Conservation (phyloP, 2,888 invertebrate species). For the Platycheirus rosarum region DNA sequence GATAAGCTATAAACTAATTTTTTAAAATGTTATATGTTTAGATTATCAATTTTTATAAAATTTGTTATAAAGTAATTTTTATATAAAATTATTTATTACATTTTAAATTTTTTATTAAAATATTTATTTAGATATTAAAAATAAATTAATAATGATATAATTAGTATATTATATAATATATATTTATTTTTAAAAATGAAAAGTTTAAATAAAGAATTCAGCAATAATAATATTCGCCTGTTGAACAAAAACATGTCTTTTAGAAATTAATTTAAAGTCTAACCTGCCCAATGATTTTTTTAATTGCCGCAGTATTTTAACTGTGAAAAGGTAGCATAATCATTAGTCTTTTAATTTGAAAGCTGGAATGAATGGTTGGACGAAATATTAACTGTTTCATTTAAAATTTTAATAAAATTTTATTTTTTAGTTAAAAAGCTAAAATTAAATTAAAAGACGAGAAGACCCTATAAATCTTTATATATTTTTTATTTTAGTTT, state of each 20-base stretch:
- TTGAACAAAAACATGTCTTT: too few species aligned
- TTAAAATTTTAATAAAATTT: constrained; percentile 84
- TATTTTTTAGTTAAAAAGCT: constrained; percentile 84
- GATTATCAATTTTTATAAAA: constrained; percentile 84
- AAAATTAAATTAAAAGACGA: too few species aligned
- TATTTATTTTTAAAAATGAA: constrained; percentile 78
- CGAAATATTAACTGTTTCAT: too few species aligned
- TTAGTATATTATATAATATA: constrained; percentile 87
- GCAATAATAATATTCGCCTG: too few species aligned
- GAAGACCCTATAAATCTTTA: too few species aligned
- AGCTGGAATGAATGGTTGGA: too few species aligned
- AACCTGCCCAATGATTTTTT: too few species aligned
- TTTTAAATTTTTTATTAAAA: constrained; percentile 82
- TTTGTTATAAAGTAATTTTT: constrained; percentile 83
- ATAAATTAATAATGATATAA: constrained; percentile 84
- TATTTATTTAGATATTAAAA: constrained; percentile 81
- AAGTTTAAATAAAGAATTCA: too few species aligned
- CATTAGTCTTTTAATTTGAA: too few species aligned
- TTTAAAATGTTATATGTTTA: constrained; percentile 85
- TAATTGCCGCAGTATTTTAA: too few species aligned
- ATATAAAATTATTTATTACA: constrained; percentile 82
- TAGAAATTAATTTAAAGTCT: too few species aligned
- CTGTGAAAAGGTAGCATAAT: constrained; percentile 92
- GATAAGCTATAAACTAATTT: constrained; percentile 85
- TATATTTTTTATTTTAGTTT: too few species aligned